Base-by-base conservation (phyloP, 2,888 invertebrate genomes). In the Ophioninae sp. region DNA sequence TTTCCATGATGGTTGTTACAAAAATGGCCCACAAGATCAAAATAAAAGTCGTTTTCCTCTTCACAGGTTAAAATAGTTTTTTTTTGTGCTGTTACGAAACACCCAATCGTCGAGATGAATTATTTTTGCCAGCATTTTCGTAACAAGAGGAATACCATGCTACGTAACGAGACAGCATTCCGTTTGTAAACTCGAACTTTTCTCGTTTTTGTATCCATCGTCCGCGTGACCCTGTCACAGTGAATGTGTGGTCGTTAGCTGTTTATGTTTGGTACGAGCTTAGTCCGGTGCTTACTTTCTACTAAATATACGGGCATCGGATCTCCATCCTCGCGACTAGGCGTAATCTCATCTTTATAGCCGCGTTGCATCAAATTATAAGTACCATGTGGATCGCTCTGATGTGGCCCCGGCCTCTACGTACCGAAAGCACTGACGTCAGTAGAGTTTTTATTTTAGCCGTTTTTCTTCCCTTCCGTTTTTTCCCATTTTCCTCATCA, bases 281-380 rank as follows among this genome's bases (percentile, higher is more conserved):
- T 21, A 57, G 67, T 61, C 44, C 69, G 65, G 69, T 57, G 75
- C 85, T 70, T 82, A 87, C 87, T 87, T 88, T 89, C 85, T 87
- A 86, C 85, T 87, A 88, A 89, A 88, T 88, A 88, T 88, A 88
- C 87, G 88, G 88, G 85, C 87, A 80, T 86, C 37, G 56, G 23
- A 65, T 76, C 13, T 62, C 86, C 78, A 83, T 76, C 85, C 76
- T 72, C 72, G 68, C 23, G n/a, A 59, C 75, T 65, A 67, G 85
- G 83, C 87, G 85, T 87, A 88, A 88, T 89, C 86, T 86, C 83
- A 76, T 79, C 85, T 89, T 89, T 88, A 88, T 88, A 86, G 87
- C 85, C 83, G 85, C 85, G 88, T 89, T 88, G 86, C 86, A 88
- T 89, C 88, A 88, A 89, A 89, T 89, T 89, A 88, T 89, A 89